Base-by-base conservation (phyloP, 1,140 invertebrate genomes). In the Dendrolimus punctatus region DNA sequence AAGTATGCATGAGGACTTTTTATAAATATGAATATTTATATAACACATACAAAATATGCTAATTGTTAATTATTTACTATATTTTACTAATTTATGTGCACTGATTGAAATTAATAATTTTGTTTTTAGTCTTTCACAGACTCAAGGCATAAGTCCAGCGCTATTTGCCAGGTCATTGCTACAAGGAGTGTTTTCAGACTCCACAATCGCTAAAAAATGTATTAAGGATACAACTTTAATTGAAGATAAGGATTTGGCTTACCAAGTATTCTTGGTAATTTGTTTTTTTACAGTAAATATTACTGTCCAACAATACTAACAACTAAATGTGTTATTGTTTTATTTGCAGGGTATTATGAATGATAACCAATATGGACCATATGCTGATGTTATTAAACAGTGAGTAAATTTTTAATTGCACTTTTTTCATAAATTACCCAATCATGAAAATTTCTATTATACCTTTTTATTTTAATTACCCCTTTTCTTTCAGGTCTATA, bases 361-460 rank as follows among this genome's bases (percentile, higher is more conserved):
- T 81, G 94, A 95, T 80, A 91, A 93, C 69, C 87, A 91, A 56
- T 95, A 96, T 87, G 95, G 95, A 54, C 91, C 91, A 53, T 88
- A 93, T 72, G 88, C 91, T 60, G 93, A 95, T 84, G 88, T 91
- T 39, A 92, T 94, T 44, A 93, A 92, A 88, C 89, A 83, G 87
- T 88, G 71, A 81, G 80, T 74, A 54, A 9, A 8, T 39, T 49
- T 49, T 49, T n/a, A 6, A n/a, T 43, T 43, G 4, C 8, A 23
- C 23, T 23, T 23, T 23, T 23, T 23, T 23, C 23, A 23, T 23
- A 23, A 23, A 23, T 23, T 23, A 23, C n/a, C n/a, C 23, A 23
- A 23, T 23, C 23, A 23, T 23, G 3, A 23, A 23, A 23, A 23
- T 49, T 4, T 46, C 6, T 44, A 40, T 53, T 5, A 36, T 42